Evolutionary conservation across 2,797 vertebrate species (phyloP), one percentile per base, ranked within the genome.

Genomic region (Enteromius anoplus): DNA sequence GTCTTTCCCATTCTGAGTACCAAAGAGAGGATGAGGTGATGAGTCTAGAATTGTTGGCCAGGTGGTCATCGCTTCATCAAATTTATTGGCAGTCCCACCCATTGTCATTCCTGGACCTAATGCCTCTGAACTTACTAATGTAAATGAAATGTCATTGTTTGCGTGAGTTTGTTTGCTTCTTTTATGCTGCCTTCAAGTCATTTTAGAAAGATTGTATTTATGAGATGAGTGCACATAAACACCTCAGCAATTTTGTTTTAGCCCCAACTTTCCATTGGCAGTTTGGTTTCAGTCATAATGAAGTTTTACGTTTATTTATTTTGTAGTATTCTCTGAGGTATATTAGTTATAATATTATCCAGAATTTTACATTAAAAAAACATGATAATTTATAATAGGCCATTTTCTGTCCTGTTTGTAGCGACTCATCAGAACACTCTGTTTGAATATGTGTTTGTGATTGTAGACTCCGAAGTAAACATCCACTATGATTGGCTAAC

Each of bases 111-210:
- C 47, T 79, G 21, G 21, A 55, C 19, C 14, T 68, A 64, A 79
- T 79, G 47, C 64, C 11, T 79, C 45, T 78, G 17, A 6, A 51
- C 58, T 32, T 62, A 76, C 14, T 45, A 62, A 45, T 64, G 17
- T 77, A 60, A 40, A 75, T 75, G 53, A 58, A 75, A 75, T 75
- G 51, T 26, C 34, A 75, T 58, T 62, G 75, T 62, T 77, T 45
- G 37, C 29, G 9, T 45, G n/a, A 55, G 23, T 29, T 62, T 77
- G 15, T 77, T 76, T 77, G 75, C 55, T 76, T 23, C 34, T 45
- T 45, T 62, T 62, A 37, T 12, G 1, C 40, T 62, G 37, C 14
- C 1, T 77, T 77, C 23, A 47, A 45, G 14, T 64, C 40, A 29
- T 29, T 21, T 26, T 3, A 42, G 21, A 75, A 58, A 40, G 8